Base-by-base conservation (phyloP, 2,113 vertebrate genomes). In the Rhabdornis inornatus region DNA sequence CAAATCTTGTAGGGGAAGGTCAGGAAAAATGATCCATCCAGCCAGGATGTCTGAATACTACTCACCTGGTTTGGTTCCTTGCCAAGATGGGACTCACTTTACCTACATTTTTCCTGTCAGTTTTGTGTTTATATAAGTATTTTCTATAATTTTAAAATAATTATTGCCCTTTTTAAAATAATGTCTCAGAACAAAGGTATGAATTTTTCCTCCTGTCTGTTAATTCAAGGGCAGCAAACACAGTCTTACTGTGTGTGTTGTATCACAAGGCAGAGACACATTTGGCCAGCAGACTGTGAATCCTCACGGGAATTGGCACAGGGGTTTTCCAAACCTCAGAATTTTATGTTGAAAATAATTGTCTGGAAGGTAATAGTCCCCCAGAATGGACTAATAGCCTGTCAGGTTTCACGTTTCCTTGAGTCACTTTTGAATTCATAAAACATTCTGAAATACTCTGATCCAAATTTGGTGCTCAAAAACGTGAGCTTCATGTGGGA, bases 321-420 rank as follows among this genome's bases (percentile, higher is more conserved):
- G 66, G 31, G 45, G 13, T 82, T 95, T 91, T 95, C 78, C 66
- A 94, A 49, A 95, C 87, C 75, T 91, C 66, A 37, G 50, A 49
- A 79, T 85, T 91, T 82, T 49, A 85, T 57, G 45, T 53, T 89
- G 83, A 88, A 83, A 94, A 83, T 77, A 81, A 70, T 94, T 93
- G 71, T 77, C 71, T 85, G 83, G 90, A 94, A 93, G 71, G 82
- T 89, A 95, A 89, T 89, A 95, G 65, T 91, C 63, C 68, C 87
- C 68, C 40, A 53, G 77, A 92, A 91, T 49, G 50, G 71, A 85
- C 90, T 77, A 80, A 85, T 5, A 65, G 59, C 63, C 82, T 60
- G 66, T 70, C 39, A 70, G 60, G 87, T 93, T 94, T 96, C 87
- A 59, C 9, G 0, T 96, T 95, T 88, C 93, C 37, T 55, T 15